Evolutionary conservation across 2,113 vertebrate species (phyloP), one percentile per base, ranked within the genome.

Genomic region (Ptychochromis oligacanthus): DNA sequence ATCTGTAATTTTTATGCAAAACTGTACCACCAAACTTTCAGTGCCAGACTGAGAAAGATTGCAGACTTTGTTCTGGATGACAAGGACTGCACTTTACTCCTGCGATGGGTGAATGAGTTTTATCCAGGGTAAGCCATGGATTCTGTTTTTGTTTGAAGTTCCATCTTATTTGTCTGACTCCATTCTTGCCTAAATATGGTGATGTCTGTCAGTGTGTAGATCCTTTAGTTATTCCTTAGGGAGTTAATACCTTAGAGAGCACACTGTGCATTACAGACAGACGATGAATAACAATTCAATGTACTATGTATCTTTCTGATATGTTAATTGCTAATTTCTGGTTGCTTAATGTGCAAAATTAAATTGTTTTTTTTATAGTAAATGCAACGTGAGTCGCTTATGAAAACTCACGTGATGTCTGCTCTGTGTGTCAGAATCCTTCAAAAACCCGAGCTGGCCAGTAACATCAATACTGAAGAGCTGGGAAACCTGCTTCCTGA

Each of bases 1-100:
- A 95, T 99, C 8, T 97, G 97, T 87, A 87, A 95, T 4, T 72
- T 93, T 28, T 99, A 98, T 31, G 96, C 96, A 17, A 15, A 79
- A 43, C 5, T 92, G 81, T 99, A 97, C 89, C 97, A 98, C 81
- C 24, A 91, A 8, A 88, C 79, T 55, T 91, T 98, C 87, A 93
- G 96, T 0, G 67, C 83, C 1, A 94, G 95, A 17, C 72, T 97
- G 3, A 81, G 34, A 6, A 83, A 91, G 77, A 79, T 93, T 34
- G 91, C 95, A 6, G 95, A 97, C 46, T 97, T 93, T 74, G 93
- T 84, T 28, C 93, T 98, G 80, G 95, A 88, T 14, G 91, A 95
- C 40, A 91, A 93, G 1, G 97, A 99, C 89, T 86, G 91, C 79
- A 87, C 79, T 1, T 92, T 94, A 40, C 83, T 99, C 7, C 96